These are phyloP conservation scores for Phymatocera aterrima DNA, from an alignment of 2,888 invertebrate species.

Conservation along the genomic window DNA sequence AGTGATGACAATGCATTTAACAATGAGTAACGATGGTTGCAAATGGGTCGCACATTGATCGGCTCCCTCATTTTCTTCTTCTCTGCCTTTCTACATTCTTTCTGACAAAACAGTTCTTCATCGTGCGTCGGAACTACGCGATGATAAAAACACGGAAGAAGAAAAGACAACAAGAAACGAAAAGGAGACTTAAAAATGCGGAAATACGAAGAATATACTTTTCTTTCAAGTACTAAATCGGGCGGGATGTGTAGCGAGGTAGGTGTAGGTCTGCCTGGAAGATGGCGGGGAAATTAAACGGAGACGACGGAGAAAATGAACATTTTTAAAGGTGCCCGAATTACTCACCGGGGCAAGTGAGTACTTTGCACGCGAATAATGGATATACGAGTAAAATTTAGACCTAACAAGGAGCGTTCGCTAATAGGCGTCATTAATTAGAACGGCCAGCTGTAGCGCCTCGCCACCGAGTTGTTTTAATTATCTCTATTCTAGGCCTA, in stretches of 20 bases:
- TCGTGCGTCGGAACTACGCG: no score
- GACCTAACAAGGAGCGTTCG: constrained; percentile 24
- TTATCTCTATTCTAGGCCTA: constrained; percentile 40
- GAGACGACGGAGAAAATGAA: constrained; percentile 7
- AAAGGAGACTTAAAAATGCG: not conserved
- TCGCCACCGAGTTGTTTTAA: constrained; percentile 45
- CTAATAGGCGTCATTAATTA: constrained; percentile 45
- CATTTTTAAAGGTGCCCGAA: constrained; percentile 37
- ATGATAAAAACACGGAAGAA: not conserved
- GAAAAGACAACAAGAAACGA: not conserved
- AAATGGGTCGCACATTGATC: no score
- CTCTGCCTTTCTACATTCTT: no score
- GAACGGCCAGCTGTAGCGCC: constrained; percentile 41
- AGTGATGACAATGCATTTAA: no score
- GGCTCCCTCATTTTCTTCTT: no score
- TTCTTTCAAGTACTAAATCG: not conserved
- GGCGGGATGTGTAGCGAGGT: not conserved
- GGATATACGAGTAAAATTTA: constrained; percentile 27
- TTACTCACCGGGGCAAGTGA: constrained; percentile 13
- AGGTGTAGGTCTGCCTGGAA: not conserved
- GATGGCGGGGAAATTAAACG: not conserved
- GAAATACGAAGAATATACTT: not conserved
- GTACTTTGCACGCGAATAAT: constrained; percentile 39
- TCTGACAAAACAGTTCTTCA: no score
- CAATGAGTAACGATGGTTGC: no score